Evolutionary conservation across 2,797 vertebrate genomes (phyloP).

Genomic region (Rhinatrema bivittatum): DNA sequence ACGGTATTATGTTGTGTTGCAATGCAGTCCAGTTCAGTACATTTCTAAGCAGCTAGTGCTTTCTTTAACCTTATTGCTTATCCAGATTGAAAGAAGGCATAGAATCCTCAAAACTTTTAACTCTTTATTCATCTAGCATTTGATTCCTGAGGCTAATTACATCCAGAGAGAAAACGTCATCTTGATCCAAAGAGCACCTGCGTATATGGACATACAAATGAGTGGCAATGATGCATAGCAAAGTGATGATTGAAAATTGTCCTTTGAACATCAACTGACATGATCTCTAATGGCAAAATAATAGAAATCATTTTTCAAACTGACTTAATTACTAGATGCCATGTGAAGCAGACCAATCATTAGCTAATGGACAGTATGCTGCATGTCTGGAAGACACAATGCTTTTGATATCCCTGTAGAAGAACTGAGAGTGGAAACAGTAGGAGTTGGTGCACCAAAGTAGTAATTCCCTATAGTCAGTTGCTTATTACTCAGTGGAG

Average conservation of each 20-base stretch:
- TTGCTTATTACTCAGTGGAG: fast-evolving
- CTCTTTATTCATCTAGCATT: too few relatives aligned
- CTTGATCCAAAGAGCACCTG: too few relatives aligned
- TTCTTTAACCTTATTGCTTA: conserved; percentile 9
- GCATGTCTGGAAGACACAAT: neutral
- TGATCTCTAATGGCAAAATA: neutral
- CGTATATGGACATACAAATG: too few relatives aligned
- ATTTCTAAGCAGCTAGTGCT: conserved; percentile 39
- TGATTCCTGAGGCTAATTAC: neutral
- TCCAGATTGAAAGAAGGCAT: conserved; percentile 14
- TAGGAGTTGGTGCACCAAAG: too few relatives aligned
- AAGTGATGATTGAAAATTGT: neutral
- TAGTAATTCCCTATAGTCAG: too few relatives aligned
- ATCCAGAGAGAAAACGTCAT: neutral
- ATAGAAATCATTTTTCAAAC: fast-evolving
- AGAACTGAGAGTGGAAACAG: too few relatives aligned
- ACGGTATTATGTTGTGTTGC: conserved; percentile 32
- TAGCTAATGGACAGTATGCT: neutral
- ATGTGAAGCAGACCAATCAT: neutral
- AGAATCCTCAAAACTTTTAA: conserved; percentile 33
- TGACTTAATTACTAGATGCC: fast-evolving
- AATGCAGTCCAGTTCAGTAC: conserved; percentile 19
- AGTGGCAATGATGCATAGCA: too few relatives aligned
- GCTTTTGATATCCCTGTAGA: neutral
- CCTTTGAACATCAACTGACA: fast-evolving